Evolutionary conservation across 2,113 vertebrate genomes (phyloP).

Genomic region (Trochalopteron elliotii): DNA sequence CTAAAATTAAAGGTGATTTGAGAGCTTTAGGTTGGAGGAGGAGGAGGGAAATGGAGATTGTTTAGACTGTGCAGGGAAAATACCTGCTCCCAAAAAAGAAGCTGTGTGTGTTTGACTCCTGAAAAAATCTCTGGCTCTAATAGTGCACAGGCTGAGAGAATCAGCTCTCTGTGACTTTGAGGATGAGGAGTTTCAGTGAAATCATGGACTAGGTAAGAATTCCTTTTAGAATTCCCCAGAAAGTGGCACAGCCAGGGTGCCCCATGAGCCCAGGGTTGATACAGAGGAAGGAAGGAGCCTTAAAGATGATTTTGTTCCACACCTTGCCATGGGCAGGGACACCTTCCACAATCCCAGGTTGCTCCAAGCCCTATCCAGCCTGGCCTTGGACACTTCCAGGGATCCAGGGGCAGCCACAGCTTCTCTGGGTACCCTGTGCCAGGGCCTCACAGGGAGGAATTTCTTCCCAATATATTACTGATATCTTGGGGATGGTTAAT

Average conservation of each 20-base stretch:
- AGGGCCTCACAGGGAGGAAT: not conserved
- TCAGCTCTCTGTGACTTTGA: fast-evolving
- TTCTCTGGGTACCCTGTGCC: too few relatives aligned
- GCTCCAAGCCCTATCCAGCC: fast-evolving
- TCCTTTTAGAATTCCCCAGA: not conserved
- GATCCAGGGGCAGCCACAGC: too few relatives aligned
- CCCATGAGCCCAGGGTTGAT: not conserved
- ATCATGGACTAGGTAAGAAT: not conserved
- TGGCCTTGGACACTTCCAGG: not conserved
- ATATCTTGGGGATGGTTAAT: not conserved
- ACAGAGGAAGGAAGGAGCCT: not conserved
- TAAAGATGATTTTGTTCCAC: not conserved
- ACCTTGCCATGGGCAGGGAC: not conserved
- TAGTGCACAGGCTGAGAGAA: not conserved
- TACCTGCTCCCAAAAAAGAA: not conserved
- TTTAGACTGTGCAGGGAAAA: not conserved
- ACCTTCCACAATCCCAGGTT: not conserved
- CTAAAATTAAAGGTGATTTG: not conserved
- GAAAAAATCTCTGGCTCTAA: not conserved
- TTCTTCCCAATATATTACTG: fast-evolving
- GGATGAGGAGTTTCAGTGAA: not conserved
- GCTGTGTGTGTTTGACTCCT: not conserved
- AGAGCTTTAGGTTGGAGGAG: not conserved
- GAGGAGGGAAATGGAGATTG: not conserved
- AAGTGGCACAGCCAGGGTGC: fast-evolving